phyloP scores from a whole-genome alignment of 2,113 vertebrate species.

The Pseudolaguvia tuberculata region DNA sequence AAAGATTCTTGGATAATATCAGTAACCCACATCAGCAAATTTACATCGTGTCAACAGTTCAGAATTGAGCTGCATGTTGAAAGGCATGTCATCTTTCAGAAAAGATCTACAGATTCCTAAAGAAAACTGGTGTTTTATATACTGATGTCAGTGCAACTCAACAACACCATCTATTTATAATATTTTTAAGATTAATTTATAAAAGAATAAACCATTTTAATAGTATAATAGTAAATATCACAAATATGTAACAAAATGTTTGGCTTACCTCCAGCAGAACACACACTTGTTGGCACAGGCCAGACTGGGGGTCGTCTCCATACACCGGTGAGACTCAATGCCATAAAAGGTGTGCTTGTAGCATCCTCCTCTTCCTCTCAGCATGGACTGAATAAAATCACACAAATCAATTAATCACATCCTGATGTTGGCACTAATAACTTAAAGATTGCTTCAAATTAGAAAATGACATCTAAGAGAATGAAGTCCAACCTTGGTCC shows the following conservation, averaged over 20 bases:
- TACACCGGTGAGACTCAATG: slow-evolving; percentile 92
- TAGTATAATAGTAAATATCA: too few species aligned
- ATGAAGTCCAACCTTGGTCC: slow-evolving; percentile 83
- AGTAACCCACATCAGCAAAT: neutral
- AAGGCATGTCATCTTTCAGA: slow-evolving; percentile 27
- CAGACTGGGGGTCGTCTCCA: slow-evolving; percentile 92
- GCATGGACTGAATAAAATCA: slow-evolving; percentile 74
- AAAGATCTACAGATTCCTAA: neutral
- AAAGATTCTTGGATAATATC: neutral
- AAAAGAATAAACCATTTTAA: too few species aligned
- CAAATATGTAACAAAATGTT: too few species aligned
- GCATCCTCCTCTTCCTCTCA: slow-evolving; percentile 90
- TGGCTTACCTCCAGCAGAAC: slow-evolving; percentile 90
- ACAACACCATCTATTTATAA: too few species aligned
- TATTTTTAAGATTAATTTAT: too few species aligned
- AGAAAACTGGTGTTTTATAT: slow-evolving; percentile 14
- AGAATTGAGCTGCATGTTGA: neutral
- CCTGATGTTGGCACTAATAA: neutral
- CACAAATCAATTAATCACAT: neutral
- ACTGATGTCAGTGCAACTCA: slow-evolving; percentile 35
- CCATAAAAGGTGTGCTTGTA: slow-evolving; percentile 97
- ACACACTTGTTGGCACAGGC: slow-evolving; percentile 95
- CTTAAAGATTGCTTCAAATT: neutral
- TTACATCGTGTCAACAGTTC: neutral
- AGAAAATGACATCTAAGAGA: too few species aligned